Conservation (phyloP, 2,797 vertebrate species). For the Ispidina lecontei region DNA sequence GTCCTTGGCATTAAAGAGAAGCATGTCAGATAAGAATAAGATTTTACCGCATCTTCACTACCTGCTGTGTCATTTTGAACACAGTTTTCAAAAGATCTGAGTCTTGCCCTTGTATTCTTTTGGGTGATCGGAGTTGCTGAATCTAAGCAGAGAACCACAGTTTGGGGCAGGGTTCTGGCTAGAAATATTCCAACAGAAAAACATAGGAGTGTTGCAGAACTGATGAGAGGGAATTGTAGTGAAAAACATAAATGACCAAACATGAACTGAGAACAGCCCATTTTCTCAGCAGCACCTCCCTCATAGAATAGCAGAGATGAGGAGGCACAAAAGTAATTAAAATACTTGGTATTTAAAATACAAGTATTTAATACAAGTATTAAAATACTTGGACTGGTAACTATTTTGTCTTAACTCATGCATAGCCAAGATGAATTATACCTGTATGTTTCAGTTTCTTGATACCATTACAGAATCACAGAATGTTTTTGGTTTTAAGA, state of each 20-base stretch:
- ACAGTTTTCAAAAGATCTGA: not conserved
- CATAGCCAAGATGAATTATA: not conserved
- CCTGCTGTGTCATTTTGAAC: not conserved
- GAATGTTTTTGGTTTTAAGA: too few relatives aligned
- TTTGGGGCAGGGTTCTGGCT: not conserved
- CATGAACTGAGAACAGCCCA: not conserved
- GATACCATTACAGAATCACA: not conserved
- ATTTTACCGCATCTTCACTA: not conserved
- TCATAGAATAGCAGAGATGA: not conserved
- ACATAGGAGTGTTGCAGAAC: not conserved
- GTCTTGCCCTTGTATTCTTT: not conserved
- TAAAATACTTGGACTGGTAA: too few relatives aligned
- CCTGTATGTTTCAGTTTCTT: not conserved
- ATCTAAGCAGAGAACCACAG: not conserved
- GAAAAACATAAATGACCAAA: not conserved
- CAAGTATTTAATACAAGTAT: too few relatives aligned
- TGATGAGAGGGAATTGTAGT: not conserved
- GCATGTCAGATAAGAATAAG: not conserved
- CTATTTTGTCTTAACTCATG: not conserved
- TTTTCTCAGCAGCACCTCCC: not conserved
- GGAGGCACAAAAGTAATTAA: not conserved
- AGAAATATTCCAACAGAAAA: not conserved
- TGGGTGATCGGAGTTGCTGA: not conserved
- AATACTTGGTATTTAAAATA: too few relatives aligned
- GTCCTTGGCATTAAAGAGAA: not conserved